Percentiles rank a stretch among this genome's conserved stretches.
Evolutionary conservation across 2,797 vertebrate genomes (phyloP).

Genomic region (Sphenodon punctatus): DNA sequence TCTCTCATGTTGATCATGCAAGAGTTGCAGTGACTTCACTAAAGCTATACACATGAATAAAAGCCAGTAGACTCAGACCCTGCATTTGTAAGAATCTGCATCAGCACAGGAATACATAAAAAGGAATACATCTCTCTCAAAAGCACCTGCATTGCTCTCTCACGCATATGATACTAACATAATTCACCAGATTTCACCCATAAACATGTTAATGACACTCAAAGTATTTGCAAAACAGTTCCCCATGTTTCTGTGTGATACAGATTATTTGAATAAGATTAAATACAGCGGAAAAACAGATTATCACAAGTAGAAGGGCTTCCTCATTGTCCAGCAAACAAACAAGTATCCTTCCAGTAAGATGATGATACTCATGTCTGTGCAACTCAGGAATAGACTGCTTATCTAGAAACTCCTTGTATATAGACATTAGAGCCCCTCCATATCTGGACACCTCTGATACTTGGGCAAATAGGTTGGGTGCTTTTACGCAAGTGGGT

Average conservation of each 20-base stretch:
- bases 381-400: too few species aligned
- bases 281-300: background rate
- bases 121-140: background rate
- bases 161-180: too few species aligned
- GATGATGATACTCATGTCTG: background rate
- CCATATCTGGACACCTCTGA: too few species aligned
- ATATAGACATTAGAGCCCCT: too few species aligned
- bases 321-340: background rate
- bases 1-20: background rate
- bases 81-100: accelerated
- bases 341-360: background rate
- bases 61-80: background rate
- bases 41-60: background rate
- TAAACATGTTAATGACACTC: too few species aligned
- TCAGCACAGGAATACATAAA: background rate
- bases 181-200: too few species aligned
- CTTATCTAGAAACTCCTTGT: too few species aligned
- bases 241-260: background rate
- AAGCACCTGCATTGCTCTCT: too few species aligned
- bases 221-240: background rate
- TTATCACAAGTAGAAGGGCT: background rate
- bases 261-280: background rate
- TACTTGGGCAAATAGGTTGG: too few species aligned
- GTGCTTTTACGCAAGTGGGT: too few species aligned
- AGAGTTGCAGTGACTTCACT: background rate